Evolutionary conservation across 2,888 invertebrate genomes (phyloP), one percentile per base, ranked within the genome.

Genomic region (Cephus pulcher): DNA sequence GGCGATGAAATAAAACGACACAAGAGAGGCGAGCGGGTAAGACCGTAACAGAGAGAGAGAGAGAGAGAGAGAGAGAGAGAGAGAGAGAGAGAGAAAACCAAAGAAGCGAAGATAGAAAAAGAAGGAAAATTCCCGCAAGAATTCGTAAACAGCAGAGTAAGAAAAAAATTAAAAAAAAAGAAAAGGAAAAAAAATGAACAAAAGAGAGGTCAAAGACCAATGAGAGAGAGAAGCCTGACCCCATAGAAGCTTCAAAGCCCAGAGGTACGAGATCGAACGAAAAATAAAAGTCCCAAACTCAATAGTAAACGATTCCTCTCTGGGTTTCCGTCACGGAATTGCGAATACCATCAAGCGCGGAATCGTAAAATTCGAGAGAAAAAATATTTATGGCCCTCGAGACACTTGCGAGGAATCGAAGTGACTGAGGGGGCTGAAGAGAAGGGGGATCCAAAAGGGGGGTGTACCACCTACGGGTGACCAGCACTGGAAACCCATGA

Each of bases 1-100:
- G 76, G 76, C 82, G 83, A 84, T 86, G 84, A 81, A 86, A 84
- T 86, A 85, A 85, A 86, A 84, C 80, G 81, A 80, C 81, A 76
- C 76, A 79, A 30, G 33, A 33, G 70, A 74, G 70, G 75, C 70
- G 78, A 35, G 78, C 69, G 79, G 56, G 80, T 69, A 71, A 76
- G 74, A 23, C 75, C 56, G 69, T 78, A 69, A 68, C 76, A 75
- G 79, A 37, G 78, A 74, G 33, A 56, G 69, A 34, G 11, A 34
- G 12, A 32, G 34, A n/a, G 69, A 32, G 34, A 69, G 56, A 34
- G 37, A n/a, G 68, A 68, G 34, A 2, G 32, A 2, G 32, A 32
- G 32, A 32, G 32, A 32, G 33, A 69, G 73, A 76, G 69, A 74
- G 34, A 34, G 73, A 37, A 32, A n/a, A 69, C 70, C 74, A 15